Evolutionary conservation across 2,888 invertebrate species (phyloP).

Genomic region (Linnaemya tessellans): DNA sequence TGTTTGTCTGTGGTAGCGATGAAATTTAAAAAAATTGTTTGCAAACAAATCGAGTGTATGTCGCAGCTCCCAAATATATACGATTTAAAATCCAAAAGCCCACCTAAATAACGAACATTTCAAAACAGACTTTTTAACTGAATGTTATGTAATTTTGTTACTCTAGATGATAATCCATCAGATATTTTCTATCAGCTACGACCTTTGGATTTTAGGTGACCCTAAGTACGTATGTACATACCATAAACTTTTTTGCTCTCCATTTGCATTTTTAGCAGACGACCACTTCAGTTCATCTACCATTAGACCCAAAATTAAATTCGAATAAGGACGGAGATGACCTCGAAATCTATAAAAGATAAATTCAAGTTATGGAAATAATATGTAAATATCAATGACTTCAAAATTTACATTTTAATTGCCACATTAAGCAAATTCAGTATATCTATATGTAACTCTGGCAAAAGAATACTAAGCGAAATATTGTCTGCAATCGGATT

Average conservation of each 20-base stretch:
- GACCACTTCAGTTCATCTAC: conserved; percentile 78
- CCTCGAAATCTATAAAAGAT: conserved; percentile 72
- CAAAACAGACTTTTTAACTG: too few species aligned
- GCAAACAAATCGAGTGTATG: too few species aligned
- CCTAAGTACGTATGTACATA: conserved; percentile 47
- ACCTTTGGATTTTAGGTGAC: too few species aligned
- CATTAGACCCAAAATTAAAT: conserved; percentile 74
- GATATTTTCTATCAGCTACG: too few species aligned
- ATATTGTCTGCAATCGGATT: conserved; percentile 78
- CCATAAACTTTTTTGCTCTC: conserved; percentile 76
- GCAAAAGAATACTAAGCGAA: conserved; percentile 76
- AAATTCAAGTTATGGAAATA: neutral
- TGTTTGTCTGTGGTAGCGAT: too few species aligned
- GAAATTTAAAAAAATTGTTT: too few species aligned
- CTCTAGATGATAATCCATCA: too few species aligned
- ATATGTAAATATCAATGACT: neutral
- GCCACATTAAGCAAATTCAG: conserved; percentile 75
- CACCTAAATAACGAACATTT: too few species aligned
- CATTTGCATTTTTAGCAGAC: conserved; percentile 73
- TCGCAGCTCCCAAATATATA: too few species aligned
- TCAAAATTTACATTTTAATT: conserved; percentile 75
- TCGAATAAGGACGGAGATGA: conserved; percentile 76
- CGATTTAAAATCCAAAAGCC: too few species aligned
- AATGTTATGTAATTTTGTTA: too few species aligned
- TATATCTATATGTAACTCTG: conserved; percentile 76